phyloP scores from a whole-genome alignment of 2,797 vertebrate genomes.

The Clarias laeviceps region DNA sequence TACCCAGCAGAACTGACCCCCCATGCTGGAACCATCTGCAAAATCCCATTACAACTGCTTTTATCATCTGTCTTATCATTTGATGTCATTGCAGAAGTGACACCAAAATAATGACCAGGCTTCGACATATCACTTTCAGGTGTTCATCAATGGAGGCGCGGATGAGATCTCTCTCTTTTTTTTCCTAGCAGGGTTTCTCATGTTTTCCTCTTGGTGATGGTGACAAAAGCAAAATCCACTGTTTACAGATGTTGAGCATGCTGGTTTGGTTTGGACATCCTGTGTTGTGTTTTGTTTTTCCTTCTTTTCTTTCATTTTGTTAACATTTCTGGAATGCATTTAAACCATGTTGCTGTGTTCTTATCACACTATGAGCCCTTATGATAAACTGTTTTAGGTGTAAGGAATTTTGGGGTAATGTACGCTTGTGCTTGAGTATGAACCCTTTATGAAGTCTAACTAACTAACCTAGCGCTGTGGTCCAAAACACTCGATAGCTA shows the following conservation, averaged over 20 bases:
- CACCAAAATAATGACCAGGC: slow-evolving; percentile 44
- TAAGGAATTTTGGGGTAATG: slow-evolving; percentile 70
- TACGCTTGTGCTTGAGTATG: slow-evolving; percentile 78
- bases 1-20: slow-evolving; percentile 36
- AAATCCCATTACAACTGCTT: slow-evolving; percentile 51
- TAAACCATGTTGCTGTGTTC: slow-evolving; percentile 77
- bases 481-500: slow-evolving; percentile 64
- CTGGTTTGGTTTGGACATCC: slow-evolving; percentile 80
- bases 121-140: slow-evolving; percentile 48
- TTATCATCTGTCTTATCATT: slow-evolving; percentile 33
- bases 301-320: slow-evolving; percentile 21
- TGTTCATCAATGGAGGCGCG: slow-evolving; percentile 35
- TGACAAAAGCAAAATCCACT: slow-evolving; percentile 62
- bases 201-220: slow-evolving; percentile 56
- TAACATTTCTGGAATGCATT: slow-evolving; percentile 77
- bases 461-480: slow-evolving; percentile 44
- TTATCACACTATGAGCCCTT: slow-evolving; percentile 74
- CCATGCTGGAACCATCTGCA: slow-evolving; percentile 21
- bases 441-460: slow-evolving; percentile 64
- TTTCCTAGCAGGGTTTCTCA: slow-evolving; percentile 42
- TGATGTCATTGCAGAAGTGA: slow-evolving; percentile 48
- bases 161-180: slow-evolving; percentile 32
- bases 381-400: slow-evolving; percentile 77
- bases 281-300: slow-evolving; percentile 75
- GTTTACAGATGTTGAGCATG: slow-evolving; percentile 80